A percentile compares a stretch with the other conserved stretches of the same genome.
phyloP scores from a whole-genome alignment of 2,113 vertebrate species.

The Calonectris borealis region DNA sequence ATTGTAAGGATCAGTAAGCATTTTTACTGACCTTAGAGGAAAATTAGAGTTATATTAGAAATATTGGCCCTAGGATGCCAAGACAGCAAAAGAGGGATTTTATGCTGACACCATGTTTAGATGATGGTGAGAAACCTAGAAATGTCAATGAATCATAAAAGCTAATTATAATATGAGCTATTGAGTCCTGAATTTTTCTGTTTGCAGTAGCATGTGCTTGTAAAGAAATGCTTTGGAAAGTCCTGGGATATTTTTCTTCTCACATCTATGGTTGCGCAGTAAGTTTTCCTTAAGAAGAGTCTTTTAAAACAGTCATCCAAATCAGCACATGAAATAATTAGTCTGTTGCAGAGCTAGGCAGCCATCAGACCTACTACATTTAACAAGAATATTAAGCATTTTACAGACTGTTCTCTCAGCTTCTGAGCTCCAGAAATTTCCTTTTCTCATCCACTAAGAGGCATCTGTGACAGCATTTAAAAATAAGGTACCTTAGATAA shows the following conservation, averaged over 20 bases:
- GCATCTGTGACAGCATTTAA: not conserved
- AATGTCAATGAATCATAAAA: not conserved
- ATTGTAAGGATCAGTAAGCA: not conserved
- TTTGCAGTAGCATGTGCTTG: not conserved
- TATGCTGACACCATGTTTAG: not conserved
- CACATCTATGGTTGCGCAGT: not conserved
- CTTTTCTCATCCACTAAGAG: not conserved
- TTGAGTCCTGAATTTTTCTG: not conserved
- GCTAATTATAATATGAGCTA: not conserved
- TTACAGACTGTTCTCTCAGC: not conserved
- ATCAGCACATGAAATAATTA: not conserved
- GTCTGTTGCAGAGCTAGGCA: not conserved
- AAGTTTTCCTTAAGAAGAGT: not conserved
- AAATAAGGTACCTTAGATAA: not conserved
- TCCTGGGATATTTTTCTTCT: not conserved
- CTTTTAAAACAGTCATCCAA: not conserved
- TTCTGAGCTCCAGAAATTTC: not conserved
- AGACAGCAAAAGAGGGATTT: not conserved
- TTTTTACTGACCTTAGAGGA: not conserved
- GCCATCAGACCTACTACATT: not conserved
- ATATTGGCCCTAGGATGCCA: not conserved
- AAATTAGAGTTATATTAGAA: not conserved
- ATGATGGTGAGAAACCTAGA: not conserved
- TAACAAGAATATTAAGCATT: not conserved
- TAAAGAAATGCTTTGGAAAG: not conserved